Percentiles rank a stretch among this genome's conserved stretches.
Evolutionary conservation across 2,888 invertebrate genomes (phyloP).

Genomic region (Aradus depressus): DNA sequence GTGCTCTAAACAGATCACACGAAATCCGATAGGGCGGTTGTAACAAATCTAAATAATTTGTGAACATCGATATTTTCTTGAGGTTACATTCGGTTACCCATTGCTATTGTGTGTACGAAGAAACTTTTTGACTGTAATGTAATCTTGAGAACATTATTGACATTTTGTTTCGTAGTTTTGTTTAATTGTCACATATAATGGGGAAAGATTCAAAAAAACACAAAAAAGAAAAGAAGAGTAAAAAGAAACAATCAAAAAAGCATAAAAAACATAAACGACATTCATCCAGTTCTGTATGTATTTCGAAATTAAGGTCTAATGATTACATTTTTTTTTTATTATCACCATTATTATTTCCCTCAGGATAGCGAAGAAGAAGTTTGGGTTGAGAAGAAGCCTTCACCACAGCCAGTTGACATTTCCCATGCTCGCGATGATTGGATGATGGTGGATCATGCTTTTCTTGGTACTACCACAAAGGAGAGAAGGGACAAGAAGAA

Average conservation of each 20-base stretch:
- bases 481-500: constrained; percentile 38
- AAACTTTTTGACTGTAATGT: too few relatives aligned
- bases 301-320: constrained; percentile 2
- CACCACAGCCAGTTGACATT: constrained; percentile 16
- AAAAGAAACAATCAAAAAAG: constrained; percentile 38
- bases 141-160: too few relatives aligned
- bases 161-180: too few relatives aligned
- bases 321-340: not conserved
- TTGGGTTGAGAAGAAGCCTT: constrained; percentile 48
- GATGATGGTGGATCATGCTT: constrained; percentile 57
- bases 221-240: constrained; percentile 35
- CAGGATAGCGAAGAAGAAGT: constrained; percentile 40
- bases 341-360: not conserved
- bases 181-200: too few relatives aligned
- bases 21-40: too few relatives aligned
- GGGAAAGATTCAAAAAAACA: constrained; percentile 14
- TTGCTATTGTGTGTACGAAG: too few relatives aligned
- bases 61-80: too few relatives aligned
- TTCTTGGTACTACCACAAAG: constrained; percentile 38
- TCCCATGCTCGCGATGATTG: constrained; percentile 55
- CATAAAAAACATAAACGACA: constrained; percentile 33
- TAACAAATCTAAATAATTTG: too few relatives aligned
- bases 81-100: too few relatives aligned
- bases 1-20: too few relatives aligned
- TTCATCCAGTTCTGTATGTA: constrained; percentile 27